Evolutionary conservation across 2,797 vertebrate genomes (phyloP), one percentile per base, ranked within the genome.

Genomic region (Gymnopithys bicolor): DNA sequence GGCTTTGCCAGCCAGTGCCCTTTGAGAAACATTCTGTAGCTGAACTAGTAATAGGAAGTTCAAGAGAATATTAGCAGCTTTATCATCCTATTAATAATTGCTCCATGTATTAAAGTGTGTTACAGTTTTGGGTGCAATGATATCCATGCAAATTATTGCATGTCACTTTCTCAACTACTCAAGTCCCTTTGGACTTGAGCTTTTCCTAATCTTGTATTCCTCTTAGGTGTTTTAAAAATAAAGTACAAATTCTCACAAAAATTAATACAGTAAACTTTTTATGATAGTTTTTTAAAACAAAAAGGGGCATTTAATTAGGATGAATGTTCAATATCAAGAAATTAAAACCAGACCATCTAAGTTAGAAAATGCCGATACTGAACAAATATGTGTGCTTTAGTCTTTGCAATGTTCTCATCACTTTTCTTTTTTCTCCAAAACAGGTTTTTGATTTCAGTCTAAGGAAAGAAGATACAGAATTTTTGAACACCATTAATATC

Each of bases 391-490:
- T 27, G 19, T 49, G 35, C 46, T 71, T 71, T 58, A 39, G 35
- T 33, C 59, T 85, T 64, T 55, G 60, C 27, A 67, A 9, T 83
- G 27, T 62, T 87, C 35, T 93, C 1, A 12, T 48, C 12, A 24
- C 13, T 21, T 21, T 41, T 43, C 63, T 33, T 56, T 51, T 76
- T 58, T 17, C 33, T 84, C 55, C 46, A 89, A 85, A 87, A 32
- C 87, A 98, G 97, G 94, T 95, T 52, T 97, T 97, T 93, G 30
- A 89, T 89, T 97, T 95, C 86, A 80, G 67, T 75, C 81, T 93
- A 63, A 85, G 48, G 39, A 78, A 94, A 93, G 90, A 96, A 66
- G 89, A 96, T 49, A 83, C 0, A 12, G 67, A 94, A 70, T 87
- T 75, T 62, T 90, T 96, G 55, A 90, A 92, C 18, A 75, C 76